phyloP scores from a whole-genome alignment of 2,888 invertebrate species.

The Drosophila emarginata region DNA sequence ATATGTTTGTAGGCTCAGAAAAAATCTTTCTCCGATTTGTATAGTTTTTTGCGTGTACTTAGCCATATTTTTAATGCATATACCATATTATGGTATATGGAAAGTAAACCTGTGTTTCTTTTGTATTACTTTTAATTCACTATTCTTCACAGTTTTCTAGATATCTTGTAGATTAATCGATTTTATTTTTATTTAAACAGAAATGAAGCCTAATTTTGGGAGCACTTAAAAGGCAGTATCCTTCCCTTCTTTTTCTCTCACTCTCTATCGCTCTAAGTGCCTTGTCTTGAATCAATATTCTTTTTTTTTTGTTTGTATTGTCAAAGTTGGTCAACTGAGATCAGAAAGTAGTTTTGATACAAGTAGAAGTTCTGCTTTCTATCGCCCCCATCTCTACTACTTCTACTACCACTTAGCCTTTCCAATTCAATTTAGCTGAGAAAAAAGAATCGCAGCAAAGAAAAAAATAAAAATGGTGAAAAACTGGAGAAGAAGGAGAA shows the following conservation, averaged over 20 bases:
- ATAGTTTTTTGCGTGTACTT: no score
- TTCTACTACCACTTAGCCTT: slow-evolving; percentile 51
- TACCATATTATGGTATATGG: no score
- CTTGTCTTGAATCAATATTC: background rate
- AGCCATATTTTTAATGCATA: no score
- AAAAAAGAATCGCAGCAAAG: slow-evolving; percentile 29
- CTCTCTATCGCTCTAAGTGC: no score
- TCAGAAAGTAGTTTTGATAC: slow-evolving; percentile 72
- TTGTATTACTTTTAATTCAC: no score
- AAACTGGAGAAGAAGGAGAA: background rate
- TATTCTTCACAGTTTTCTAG: no score
- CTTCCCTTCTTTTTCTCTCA: background rate
- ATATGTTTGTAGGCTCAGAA: no score
- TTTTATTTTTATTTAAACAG: no score
- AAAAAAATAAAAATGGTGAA: no score
- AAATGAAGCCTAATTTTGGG: slow-evolving; percentile 23
- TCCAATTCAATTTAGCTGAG: slow-evolving; percentile 70
- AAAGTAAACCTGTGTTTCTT: no score
- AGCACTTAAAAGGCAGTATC: background rate
- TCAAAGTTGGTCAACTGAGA: slow-evolving; percentile 74
- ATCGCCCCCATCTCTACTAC: slow-evolving; percentile 39
- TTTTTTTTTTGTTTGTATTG: background rate
- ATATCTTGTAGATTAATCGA: no score
- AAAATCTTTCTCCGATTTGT: no score
- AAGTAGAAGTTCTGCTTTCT: slow-evolving; percentile 61